These are phyloP conservation scores for Asteroscopus sphinx DNA, from an alignment of 2,888 invertebrate genomes.

Conservation along the genomic window DNA sequence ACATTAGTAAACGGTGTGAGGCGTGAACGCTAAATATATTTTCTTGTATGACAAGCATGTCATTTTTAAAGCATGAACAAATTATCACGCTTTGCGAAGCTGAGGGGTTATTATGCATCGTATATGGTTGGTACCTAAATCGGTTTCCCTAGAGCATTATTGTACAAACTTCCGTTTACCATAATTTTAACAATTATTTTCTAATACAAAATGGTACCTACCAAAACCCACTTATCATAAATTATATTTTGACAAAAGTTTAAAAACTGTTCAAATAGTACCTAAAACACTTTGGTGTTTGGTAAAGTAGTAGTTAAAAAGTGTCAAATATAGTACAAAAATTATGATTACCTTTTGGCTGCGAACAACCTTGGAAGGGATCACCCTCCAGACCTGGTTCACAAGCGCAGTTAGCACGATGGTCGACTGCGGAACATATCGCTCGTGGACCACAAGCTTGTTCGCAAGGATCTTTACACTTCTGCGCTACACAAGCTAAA, in stretches of 20 bases:
- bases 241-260: conserved; percentile 6
- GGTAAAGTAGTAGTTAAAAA: conserved; percentile 34
- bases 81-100: conserved; percentile 87
- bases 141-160: conserved; percentile 52
- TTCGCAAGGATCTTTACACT: conserved; percentile 92
- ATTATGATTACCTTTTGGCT: conserved; percentile 76
- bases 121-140: conserved; percentile 48
- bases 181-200: conserved; percentile 45
- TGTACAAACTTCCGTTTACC: conserved; percentile 57
- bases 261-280: conserved; percentile 9
- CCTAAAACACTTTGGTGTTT: conserved; percentile 15
- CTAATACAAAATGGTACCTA: conserved; percentile 48
- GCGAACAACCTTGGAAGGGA: conserved; percentile 90
- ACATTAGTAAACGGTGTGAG: conserved; percentile 86
- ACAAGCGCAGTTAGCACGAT: conserved; percentile 91
- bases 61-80: conserved; percentile 79
- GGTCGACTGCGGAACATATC: conserved; percentile 90
- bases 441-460: conserved; percentile 91
- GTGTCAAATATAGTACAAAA: conserved; percentile 27
- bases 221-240: conserved; percentile 39
- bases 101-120: conserved; percentile 81
- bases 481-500: conserved; percentile 91
- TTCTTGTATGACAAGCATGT: conserved; percentile 77
- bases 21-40: conserved; percentile 75
- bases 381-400: conserved; percentile 90